A percentile compares a stretch with the other conserved stretches of the same genome.
Evolutionary conservation across 2,113 vertebrate species (phyloP).

Genomic region (Ophthalmolycus amberensis): DNA sequence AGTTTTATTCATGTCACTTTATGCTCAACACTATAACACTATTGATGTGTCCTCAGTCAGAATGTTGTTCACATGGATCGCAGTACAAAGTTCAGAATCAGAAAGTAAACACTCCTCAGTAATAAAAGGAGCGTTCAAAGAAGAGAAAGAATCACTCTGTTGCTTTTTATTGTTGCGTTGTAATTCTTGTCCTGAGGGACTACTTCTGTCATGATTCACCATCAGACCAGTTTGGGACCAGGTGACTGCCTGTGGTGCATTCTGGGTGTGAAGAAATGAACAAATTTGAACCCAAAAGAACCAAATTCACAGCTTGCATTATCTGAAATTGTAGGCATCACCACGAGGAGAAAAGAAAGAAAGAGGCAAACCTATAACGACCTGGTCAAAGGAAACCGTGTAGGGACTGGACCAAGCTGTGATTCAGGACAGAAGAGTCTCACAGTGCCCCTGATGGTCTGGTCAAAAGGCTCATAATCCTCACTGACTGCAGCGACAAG

Average conservation of each 20-base stretch:
- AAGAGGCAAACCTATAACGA: neutral
- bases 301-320: neutral
- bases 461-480: too few species aligned
- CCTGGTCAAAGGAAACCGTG: too few species aligned
- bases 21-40: constrained; percentile 35
- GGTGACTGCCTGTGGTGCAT: neutral
- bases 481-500: neutral
- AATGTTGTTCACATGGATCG: neutral
- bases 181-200: neutral
- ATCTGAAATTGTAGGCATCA: neutral
- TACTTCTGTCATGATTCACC: neutral
- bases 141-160: neutral
- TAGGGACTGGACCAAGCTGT: too few species aligned
- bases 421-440: too few species aligned
- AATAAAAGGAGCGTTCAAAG: neutral
- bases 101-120: neutral
- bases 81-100: neutral
- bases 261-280: neutral
- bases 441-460: too few species aligned
- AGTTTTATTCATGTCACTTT: constrained; percentile 35
- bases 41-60: constrained; percentile 11
- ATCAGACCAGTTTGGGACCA: neutral
- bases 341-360: neutral
- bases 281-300: neutral
- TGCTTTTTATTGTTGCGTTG: neutral